These are phyloP conservation scores for Nematolebias whitei DNA, from an alignment of 2,113 vertebrate species.

Conservation along the genomic window DNA sequence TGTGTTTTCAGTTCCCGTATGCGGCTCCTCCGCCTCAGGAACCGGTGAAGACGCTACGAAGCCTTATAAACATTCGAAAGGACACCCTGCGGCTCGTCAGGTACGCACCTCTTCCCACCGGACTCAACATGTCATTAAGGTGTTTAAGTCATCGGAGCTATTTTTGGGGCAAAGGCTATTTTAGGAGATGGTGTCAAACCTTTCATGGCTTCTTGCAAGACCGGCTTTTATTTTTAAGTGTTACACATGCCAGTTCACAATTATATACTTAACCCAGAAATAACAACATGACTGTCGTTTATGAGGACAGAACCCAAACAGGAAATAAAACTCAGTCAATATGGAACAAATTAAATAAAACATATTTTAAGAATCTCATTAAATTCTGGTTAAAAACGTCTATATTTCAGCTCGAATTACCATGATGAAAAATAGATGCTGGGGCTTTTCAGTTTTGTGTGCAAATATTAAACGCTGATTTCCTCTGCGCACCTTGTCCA, in stretches of 20 bases:
- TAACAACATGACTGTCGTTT: background rate
- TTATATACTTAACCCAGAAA: background rate
- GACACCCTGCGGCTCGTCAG: slow-evolving; percentile 94
- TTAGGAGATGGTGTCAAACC: slow-evolving; percentile 12
- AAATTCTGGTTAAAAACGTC: no score
- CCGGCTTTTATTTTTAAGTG: background rate
- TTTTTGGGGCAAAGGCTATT: slow-evolving; percentile 21
- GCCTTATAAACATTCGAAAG: slow-evolving; percentile 97
- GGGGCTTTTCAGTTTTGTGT: no score
- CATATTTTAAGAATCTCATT: no score
- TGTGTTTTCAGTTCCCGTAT: slow-evolving; percentile 89
- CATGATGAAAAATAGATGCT: no score
- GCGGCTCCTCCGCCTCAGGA: slow-evolving; percentile 96
- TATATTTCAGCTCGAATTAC: no score
- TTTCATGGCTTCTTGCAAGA: background rate
- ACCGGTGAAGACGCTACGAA: slow-evolving; percentile 95
- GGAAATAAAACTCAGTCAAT: background rate
- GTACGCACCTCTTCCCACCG: slow-evolving; percentile 71
- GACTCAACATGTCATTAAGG: slow-evolving; percentile 13
- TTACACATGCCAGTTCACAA: background rate
- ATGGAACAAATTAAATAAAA: background rate
- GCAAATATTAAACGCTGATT: background rate
- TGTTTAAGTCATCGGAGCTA: slow-evolving; percentile 1
- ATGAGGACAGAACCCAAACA: background rate
- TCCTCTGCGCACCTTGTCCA: slow-evolving; percentile 44